Conservation (phyloP, 37 sponge, comb jelly and placozoan genomes). For the Theonella swinhoei region DNA sequence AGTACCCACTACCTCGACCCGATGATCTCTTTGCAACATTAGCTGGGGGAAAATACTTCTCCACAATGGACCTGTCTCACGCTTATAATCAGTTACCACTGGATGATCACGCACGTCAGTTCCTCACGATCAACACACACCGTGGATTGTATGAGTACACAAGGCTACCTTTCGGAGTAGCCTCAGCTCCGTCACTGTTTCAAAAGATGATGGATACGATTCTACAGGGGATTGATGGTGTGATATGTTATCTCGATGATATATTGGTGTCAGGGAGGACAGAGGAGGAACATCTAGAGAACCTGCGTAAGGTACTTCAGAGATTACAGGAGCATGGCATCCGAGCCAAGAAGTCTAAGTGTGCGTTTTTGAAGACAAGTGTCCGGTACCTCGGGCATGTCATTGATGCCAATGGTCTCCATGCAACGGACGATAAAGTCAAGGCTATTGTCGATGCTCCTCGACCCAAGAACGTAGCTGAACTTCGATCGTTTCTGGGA, state of each 20-base stretch:
- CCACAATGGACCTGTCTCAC: slow-evolving; percentile 39
- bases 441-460: background rate
- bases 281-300: slow-evolving; percentile 20
- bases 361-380: background rate
- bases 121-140: slow-evolving; percentile 35
- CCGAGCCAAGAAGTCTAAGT: slow-evolving; percentile 10
- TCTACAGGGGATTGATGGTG: slow-evolving; percentile 13
- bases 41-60: slow-evolving; percentile 45
- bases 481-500: no score
- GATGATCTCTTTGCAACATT: slow-evolving; percentile 46
- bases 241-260: no score
- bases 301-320: slow-evolving; percentile 21
- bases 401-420: slow-evolving; percentile 8
- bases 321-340: slow-evolving; percentile 15
- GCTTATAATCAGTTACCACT: slow-evolving; percentile 42
- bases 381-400: slow-evolving; percentile 31
- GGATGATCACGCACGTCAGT: background rate
- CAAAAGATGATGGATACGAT: slow-evolving; percentile 28
- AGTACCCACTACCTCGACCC: slow-evolving; percentile 39
- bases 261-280: slow-evolving; percentile 29
- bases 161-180: no score
- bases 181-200: slow-evolving; percentile 35
- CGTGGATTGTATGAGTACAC: slow-evolving; percentile 30
- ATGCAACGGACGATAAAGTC: no score
- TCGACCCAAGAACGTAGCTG: no score